Percentiles rank a stretch among this genome's conserved stretches.
phyloP scores from a whole-genome alignment of 53 echinoderm and acorn worm species.

The Paracentrotus lividus region DNA sequence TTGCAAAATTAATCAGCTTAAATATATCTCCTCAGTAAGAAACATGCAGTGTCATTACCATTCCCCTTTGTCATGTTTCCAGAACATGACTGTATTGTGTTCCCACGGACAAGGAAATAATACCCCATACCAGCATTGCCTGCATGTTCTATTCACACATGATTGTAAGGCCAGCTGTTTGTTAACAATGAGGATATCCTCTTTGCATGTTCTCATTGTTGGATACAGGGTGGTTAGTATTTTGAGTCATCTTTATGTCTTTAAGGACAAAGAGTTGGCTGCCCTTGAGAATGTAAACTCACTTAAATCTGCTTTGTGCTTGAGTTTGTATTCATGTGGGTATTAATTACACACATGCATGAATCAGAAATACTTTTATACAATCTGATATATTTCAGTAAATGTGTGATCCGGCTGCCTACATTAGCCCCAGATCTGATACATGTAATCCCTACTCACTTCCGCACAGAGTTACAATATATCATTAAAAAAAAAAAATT shows the following conservation, averaged over 20 bases:
- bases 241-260: background rate
- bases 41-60: background rate
- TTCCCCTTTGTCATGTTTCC: background rate
- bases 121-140: background rate
- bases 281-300: background rate
- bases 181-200: background rate
- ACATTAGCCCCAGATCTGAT: too few relatives aligned
- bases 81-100: background rate
- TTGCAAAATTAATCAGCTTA: background rate
- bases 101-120: background rate
- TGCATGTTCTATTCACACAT: background rate
- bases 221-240: background rate
- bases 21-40: background rate
- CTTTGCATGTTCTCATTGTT: background rate
- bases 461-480: too few relatives aligned
- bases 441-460: too few relatives aligned
- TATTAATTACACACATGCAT: background rate
- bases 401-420: too few relatives aligned
- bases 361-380: background rate
- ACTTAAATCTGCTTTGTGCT: too few relatives aligned
- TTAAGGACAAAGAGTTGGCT: background rate
- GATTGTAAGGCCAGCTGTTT: background rate
- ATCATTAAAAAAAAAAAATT: too few relatives aligned
- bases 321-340: background rate
- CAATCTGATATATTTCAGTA: background rate